Base-by-base conservation (phyloP, 1,140 invertebrate species). In the Philaenus spumarius region DNA sequence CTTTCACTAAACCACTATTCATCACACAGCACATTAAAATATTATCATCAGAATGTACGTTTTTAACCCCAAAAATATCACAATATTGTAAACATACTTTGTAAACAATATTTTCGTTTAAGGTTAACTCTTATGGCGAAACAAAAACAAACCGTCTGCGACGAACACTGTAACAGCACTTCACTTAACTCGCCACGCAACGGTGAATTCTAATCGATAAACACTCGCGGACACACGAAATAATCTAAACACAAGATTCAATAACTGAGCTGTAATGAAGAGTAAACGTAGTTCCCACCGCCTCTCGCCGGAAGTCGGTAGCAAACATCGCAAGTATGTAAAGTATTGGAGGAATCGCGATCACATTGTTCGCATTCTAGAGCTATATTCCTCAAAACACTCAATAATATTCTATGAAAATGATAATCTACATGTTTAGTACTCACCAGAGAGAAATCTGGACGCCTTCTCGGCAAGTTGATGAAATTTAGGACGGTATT, bases 291-390 rank as follows among this genome's bases (percentile, higher is more conserved):
- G 45, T 58, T 58, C 56, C 56, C 56, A 58, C 58, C 51, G 51
- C 37, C 34, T 57, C 26, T 64, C 78, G 77, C 77, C 78, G 77
- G 78, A 78, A 73, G 72, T 71, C 67, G 71, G 73, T 77, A 74
- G 75, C 79, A 81, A 82, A 81, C 80, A 80, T 78, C 80, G 80
- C 80, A 85, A 85, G 79, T 85, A 85, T 85, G 82, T 83, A 81
- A 85, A 83, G 80, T 83, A 86, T 86, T 83, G 79, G 77, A 82
- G 81, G 79, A 78, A 85, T 85, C 77, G 78, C 79, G 77, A 78
- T 78, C 80, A 79, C 82, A 84, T 83, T 82, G 78, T 80, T 78
- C 73, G 77, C 80, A 81, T 83, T 83, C 80, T 80, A 76, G 72
- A 72, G 74, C 75, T 75, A 77, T 77, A 57, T 52, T 39, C 46